A percentile compares a stretch with the other conserved stretches of the same genome.
These are phyloP conservation scores for Elysia chlorotica DNA, from an alignment of 1,140 invertebrate species.

Conservation along the genomic window DNA sequence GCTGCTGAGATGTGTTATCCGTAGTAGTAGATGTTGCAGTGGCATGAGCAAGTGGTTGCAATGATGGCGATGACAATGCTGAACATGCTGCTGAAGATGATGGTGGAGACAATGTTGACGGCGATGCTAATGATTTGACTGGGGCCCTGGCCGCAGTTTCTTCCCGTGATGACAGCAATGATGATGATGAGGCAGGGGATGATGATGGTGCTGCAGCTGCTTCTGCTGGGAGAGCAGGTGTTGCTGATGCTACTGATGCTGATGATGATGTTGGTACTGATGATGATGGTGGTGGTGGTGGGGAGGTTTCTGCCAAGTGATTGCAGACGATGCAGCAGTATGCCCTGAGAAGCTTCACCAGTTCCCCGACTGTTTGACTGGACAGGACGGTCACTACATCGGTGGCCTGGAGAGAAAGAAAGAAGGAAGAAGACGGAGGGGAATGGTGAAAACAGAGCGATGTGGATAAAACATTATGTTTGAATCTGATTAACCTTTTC, in stretches of 20 bases:
- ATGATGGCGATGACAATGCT: too few relatives aligned
- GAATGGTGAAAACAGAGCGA: not conserved
- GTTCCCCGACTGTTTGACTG: not conserved
- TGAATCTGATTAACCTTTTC: too few relatives aligned
- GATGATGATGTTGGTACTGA: not conserved
- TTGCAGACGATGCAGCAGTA: not conserved
- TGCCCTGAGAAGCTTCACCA: not conserved
- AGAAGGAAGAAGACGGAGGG: not conserved
- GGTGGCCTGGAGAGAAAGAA: not conserved
- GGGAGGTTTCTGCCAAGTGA: not conserved
- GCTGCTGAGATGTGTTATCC: too few relatives aligned
- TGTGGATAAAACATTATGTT: not conserved
- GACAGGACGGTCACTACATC: not conserved
- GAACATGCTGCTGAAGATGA: too few relatives aligned
- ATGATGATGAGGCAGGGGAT: not conserved
- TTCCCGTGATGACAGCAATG: too few relatives aligned
- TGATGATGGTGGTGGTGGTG: not conserved
- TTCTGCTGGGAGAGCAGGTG: not conserved
- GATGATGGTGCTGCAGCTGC: not conserved
- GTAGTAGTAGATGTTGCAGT: too few relatives aligned
- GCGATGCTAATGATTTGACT: too few relatives aligned
- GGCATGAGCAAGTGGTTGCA: too few relatives aligned
- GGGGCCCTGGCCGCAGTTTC: too few relatives aligned
- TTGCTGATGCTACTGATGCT: not conserved
- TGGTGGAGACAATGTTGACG: too few relatives aligned